Base-by-base conservation (phyloP, 2,888 invertebrate genomes). In the Harpalus rubripes region DNA sequence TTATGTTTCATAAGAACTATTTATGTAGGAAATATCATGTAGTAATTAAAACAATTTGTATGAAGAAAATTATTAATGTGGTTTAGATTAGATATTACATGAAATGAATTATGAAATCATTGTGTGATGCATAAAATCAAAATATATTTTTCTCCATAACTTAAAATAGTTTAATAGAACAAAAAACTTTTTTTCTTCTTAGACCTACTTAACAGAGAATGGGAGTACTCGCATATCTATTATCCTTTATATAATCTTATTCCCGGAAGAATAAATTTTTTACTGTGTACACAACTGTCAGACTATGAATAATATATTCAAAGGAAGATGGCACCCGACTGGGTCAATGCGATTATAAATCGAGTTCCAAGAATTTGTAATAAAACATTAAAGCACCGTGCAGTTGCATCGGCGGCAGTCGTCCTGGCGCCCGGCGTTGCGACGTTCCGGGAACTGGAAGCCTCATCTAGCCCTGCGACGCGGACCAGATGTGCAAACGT, bases 281-380 rank as follows among this genome's bases (percentile, higher is more conserved):
- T 68, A 68, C 68, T 8, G 68, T 68, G 68, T 68, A 68, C 68
- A 68, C 68, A 68, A 63, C 32, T 68, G 32, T 32, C 32, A 76
- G 8, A 15, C 39, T 12, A 52, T 76, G 18, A 76, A 76, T 76
- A 76, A 76, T 76, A 76, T 8, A 76, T 68, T 22, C 12, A 16
- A 12, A 63, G 63, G 63, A 63, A 44, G 44, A 72, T 39, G 39
- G 16, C 72, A 72, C 39, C 72, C 76, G 56, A 76, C 18, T 22
- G 22, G 76, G 76, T 76, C 76, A 76, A n/a, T 76, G 76, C 76
- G 76, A 76, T 76, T 76, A 76, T 76, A 76, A 76, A 76, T 76
- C 76, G 76, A 76, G 52, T 76, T 76, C 76, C 56, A 56, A 76
- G 76, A 76, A 76, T 76, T 76, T 76, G 44, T 76, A 10, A 76